These are phyloP conservation scores for Drosophila truncata DNA, from an alignment of 1,140 invertebrate genomes.

Conservation along the genomic window DNA sequence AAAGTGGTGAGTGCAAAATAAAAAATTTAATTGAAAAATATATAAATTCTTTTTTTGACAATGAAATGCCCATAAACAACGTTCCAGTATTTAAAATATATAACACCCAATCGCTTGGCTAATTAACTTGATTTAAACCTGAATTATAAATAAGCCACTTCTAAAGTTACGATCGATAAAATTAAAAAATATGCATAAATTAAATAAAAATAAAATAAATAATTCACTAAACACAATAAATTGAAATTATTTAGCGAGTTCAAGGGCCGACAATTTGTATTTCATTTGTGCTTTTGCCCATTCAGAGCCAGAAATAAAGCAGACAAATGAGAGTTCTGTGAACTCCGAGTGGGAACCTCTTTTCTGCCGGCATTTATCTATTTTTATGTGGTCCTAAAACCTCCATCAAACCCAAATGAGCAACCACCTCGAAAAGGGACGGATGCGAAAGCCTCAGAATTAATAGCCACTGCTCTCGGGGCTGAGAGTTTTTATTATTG, in stretches of 20 bases:
- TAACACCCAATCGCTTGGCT: conserved; percentile 11
- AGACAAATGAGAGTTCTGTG: conserved; percentile 39
- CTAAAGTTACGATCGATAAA: conserved; percentile 47
- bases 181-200: conserved; percentile 26
- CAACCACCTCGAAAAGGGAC: conserved; percentile 37
- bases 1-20: conserved; percentile 36
- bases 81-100: conserved; percentile 1
- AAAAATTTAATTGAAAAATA: conserved; percentile 3
- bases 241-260: conserved; percentile 25
- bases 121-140: conserved; percentile 54
- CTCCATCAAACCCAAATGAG: conserved; percentile 62
- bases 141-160: conserved; percentile 26
- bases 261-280: conserved; percentile 13
- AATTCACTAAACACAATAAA: conserved; percentile 29
- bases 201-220: conserved; percentile 38
- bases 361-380: conserved; percentile 52
- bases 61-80: conserved; percentile 3
- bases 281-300: conserved; percentile 26
- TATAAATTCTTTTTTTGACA: conserved; percentile 3
- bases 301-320: conserved; percentile 31
- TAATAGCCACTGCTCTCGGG: conserved; percentile 1
- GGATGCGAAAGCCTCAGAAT: conserved; percentile 35
- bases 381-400: conserved; percentile 70
- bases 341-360: conserved; percentile 30
- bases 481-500: conserved; percentile 13